Conservation (phyloP, 2,888 invertebrate genomes). For the Drosophila kambysellisi region DNA sequence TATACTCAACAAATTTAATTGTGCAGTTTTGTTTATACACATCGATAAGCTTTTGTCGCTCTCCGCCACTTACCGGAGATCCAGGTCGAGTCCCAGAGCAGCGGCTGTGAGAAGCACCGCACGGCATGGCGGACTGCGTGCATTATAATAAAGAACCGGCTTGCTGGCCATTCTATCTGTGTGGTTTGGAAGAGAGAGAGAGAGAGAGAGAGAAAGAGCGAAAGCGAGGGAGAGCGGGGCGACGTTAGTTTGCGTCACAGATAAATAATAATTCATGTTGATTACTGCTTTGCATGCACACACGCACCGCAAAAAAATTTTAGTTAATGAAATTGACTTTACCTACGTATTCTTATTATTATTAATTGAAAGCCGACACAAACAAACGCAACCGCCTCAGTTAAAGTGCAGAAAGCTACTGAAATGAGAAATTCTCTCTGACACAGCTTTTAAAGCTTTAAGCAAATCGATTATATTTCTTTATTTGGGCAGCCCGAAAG, state of each 20-base stretch:
- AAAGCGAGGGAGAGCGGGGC: not conserved
- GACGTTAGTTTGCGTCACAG: not conserved
- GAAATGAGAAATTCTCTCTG: conserved; percentile 23
- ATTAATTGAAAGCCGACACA: conserved; percentile 11
- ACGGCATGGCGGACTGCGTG: conserved; percentile 89
- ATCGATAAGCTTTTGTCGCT: not conserved
- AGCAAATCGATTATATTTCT: conserved; percentile 38
- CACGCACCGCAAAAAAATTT: conserved; percentile 6
- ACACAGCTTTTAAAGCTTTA: conserved; percentile 29
- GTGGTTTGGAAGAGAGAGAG: not conserved
- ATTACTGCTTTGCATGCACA: conserved; percentile 29
- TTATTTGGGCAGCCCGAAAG: conserved; percentile 37
- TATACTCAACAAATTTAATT: not conserved
- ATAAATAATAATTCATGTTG: conserved; percentile 19
- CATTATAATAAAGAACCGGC: conserved; percentile 87
- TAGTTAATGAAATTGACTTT: not conserved
- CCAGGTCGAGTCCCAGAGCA: conserved; percentile 88
- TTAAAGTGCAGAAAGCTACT: conserved; percentile 32
- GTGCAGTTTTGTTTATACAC: not conserved
- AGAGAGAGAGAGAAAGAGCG: not conserved
- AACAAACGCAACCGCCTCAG: conserved; percentile 24
- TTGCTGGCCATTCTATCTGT: conserved; percentile 71
- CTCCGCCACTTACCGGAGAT: conserved; percentile 83
- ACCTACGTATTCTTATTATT: conserved; percentile 22
- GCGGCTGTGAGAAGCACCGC: conserved; percentile 88